phyloP scores from a whole-genome alignment of 1,140 invertebrate species.

The Yoshiicerus persimilis region DNA sequence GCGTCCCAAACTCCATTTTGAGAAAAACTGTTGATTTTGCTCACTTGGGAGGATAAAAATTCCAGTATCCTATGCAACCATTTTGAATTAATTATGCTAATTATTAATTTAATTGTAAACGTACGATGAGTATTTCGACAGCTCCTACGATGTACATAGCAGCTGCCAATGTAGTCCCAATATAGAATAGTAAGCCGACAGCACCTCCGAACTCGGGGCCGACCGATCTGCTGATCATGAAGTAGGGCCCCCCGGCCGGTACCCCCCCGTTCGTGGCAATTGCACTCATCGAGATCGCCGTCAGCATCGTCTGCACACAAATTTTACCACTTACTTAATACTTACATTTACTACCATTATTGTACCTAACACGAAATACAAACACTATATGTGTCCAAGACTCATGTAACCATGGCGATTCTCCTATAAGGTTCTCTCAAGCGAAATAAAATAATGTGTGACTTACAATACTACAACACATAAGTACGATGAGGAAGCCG shows the following conservation, averaged over 20 bases:
- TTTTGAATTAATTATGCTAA: no score
- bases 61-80: no score
- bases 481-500: conserved; percentile 91
- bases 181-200: conserved; percentile 97
- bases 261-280: conserved; percentile 99
- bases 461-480: conserved; percentile 94
- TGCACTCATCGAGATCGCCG: conserved; percentile 98
- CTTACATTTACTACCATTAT: no score
- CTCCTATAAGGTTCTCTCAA: no score
- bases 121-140: conserved; percentile 95
- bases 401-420: no score
- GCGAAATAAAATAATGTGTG: no score
- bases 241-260: conserved; percentile 97
- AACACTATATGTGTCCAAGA: no score
- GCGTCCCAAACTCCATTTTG: no score
- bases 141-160: conserved; percentile 99
- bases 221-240: conserved; percentile 97
- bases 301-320: conserved; percentile 83
- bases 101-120: no score
- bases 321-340: no score
- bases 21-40: no score
- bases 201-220: conserved; percentile 98
- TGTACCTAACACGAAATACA: not conserved
- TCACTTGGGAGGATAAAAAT: no score
- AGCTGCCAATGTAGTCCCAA: conserved; percentile 94